Percentiles rank a stretch among this genome's conserved stretches.
These are phyloP conservation scores for Steinernema feltiae DNA, from an alignment of 1,140 invertebrate species.

Conservation along the genomic window DNA sequence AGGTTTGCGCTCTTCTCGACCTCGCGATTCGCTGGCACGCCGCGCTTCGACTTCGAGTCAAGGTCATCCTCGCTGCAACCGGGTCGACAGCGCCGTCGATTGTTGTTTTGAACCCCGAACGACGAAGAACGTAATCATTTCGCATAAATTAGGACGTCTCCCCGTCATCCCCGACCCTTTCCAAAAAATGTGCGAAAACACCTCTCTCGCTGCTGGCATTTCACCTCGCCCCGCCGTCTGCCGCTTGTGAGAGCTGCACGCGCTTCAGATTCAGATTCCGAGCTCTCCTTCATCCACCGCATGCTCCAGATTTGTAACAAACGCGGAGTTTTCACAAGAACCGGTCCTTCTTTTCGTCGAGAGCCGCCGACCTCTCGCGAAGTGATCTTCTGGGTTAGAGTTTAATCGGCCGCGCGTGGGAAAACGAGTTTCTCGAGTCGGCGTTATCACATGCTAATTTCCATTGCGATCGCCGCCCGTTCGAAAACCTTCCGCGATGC, in stretches of 20 bases:
- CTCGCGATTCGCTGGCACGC: not conserved
- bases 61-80: not conserved
- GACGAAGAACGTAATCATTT: not conserved
- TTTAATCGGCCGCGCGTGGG: not conserved
- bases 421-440: constrained; percentile 3
- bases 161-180: too few relatives aligned
- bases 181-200: too few relatives aligned
- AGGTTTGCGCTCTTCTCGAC: not conserved
- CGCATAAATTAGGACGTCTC: not conserved
- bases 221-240: too few relatives aligned
- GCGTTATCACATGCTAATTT: constrained; percentile 12
- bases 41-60: not conserved
- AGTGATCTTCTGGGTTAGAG: not conserved
- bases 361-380: constrained; percentile 2
- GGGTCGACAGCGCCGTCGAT: not conserved
- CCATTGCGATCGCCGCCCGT: not conserved
- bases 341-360: constrained; percentile 6
- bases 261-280: too few relatives aligned
- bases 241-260: too few relatives aligned
- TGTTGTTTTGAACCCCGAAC: constrained; percentile 8
- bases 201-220: too few relatives aligned
- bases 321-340: not conserved
- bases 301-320: not conserved
- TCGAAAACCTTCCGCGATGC: not conserved
- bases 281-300: not conserved